Base-by-base conservation (phyloP, 2,888 invertebrate genomes). In the Corbicula japonica region DNA sequence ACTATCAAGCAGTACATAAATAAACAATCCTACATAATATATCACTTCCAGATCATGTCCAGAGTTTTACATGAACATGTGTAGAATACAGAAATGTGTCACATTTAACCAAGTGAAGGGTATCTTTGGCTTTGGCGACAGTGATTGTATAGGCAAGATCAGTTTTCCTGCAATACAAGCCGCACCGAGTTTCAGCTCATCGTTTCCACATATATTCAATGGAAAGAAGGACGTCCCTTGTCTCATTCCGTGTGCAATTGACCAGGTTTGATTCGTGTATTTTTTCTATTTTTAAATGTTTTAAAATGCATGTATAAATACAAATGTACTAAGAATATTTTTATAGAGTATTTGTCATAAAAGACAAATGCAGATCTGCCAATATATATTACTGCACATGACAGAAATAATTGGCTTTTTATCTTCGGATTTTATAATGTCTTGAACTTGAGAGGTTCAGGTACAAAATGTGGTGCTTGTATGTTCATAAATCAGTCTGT, bases 91-190 rank as follows among this genome's bases (percentile, higher is more conserved):
- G 94, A 98, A 97, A 93, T 96, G 96, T 90, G 98, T 99, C 21
- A 99, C 99, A 0, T 98, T 97, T 92, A 99, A 99, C 94, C 99
- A 99, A 94, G 98, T 98, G 1, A 98, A 98, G 93, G 98, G 98
- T 4, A 99, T 99, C 85, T 99, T 99, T 94, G 99, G 99, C 0
- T 99, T 99, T 92, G 97, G 96, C 0, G 99, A 99, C 89, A 98
- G 98, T 80, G 98, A 98, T 94, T 96, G 96, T 76, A 98, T 99
- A 89, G 99, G 98, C 62, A 99, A 99, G 95, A 98, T 99, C 73
- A 96, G 96, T 18, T 99, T 99, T 94, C 99, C 99, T 0, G 97
- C 98, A 0, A 96, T 98, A 41, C 98, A 99, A 94, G 99, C 99
- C 0, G 97, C 98, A 0, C 99, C 99, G 0, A 97, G 97, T 0